Evolutionary conservation across 2,113 vertebrate species (phyloP), one percentile per base, ranked within the genome.

Genomic region (Acanthisitta chloris): DNA sequence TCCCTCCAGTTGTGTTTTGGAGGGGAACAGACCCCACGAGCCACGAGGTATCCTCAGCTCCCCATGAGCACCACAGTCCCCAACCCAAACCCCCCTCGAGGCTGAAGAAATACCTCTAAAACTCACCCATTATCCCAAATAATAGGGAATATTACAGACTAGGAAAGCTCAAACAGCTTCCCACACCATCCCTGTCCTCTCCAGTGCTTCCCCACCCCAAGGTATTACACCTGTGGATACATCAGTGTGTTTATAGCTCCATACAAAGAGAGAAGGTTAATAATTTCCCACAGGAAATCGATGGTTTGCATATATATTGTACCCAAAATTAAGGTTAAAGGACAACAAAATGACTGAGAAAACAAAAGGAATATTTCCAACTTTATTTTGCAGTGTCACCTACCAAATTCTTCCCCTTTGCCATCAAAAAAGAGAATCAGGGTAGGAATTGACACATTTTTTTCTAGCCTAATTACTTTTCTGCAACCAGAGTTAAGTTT

Each of bases 1-100:
- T 78, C 67, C 69, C 43, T 14, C 62, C 20, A 24, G 17, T 10
- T 18, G 2, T 5, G 2, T 4, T 28, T 66, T 28, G n/a, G n/a
- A n/a, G n/a, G n/a, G n/a, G n/a, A n/a, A n/a, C 48, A 2, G 49
- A 9, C 10, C 5, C 23, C 48, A 23, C 23, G 6, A 38, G 54
- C 17, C 71, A 4, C n/a, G 8, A 21, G 12, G 7, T 6, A 24
- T 25, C 38, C 3, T 5, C 4, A 28, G n/a, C 45, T n/a, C 64
- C 52, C 23, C 3, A 2, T 9, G 16, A 78, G 13, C 14, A 64
- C n/a, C 9, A 2, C 52, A 72, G 15, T 9, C n/a, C 10, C 31
- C 3, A 4, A 2, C 4, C 65, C n/a, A 55, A 4, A 48, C 24
- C 18, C 23, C n/a, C 36, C 4, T 0, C 1, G 8, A 14, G 11